Evolutionary conservation across 2,113 vertebrate species (phyloP).

Genomic region (Spea bombifrons): DNA sequence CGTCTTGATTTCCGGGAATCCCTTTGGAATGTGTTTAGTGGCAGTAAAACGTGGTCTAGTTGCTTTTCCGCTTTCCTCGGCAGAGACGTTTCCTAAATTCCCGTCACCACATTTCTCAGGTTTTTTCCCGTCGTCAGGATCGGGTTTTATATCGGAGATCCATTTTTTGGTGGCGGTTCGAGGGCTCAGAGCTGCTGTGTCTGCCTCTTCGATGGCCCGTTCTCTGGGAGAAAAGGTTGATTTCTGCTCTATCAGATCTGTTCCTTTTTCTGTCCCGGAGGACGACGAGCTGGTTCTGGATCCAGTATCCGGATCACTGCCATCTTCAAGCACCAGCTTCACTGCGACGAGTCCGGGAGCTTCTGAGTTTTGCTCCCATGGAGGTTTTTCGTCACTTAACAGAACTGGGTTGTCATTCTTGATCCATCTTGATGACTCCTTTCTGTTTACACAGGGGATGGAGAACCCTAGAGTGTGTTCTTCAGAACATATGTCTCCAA

Average conservation of each 20-base stretch:
- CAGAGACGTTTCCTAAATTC: neutral
- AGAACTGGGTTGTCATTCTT: neutral
- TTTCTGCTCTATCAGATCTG: neutral
- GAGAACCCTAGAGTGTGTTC: slow-evolving; percentile 58
- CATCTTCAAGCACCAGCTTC: slow-evolving; percentile 55
- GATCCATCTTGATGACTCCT: no score
- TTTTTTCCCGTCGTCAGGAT: neutral
- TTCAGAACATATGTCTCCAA: slow-evolving; percentile 66
- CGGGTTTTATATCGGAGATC: slow-evolving; percentile 7
- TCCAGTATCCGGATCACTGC: slow-evolving; percentile 58
- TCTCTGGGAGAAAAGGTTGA: neutral
- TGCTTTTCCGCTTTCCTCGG: neutral
- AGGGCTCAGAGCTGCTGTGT: slow-evolving; percentile 1
- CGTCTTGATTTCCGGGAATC: neutral
- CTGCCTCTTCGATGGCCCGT: neutral
- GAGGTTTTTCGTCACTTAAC: slow-evolving; percentile 6
- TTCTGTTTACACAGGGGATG: neutral
- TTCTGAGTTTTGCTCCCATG: neutral
- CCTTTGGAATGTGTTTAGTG: neutral
- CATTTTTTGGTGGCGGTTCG: slow-evolving; percentile 25
- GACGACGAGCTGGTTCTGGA: slow-evolving; percentile 5
- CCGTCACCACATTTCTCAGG: neutral
- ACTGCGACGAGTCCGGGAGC: slow-evolving; percentile 32
- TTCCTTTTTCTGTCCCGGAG: neutral
- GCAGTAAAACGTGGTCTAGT: neutral